These are phyloP conservation scores for Thunnus maccoyii DNA, from an alignment of 2,113 vertebrate genomes.

Conservation along the genomic window DNA sequence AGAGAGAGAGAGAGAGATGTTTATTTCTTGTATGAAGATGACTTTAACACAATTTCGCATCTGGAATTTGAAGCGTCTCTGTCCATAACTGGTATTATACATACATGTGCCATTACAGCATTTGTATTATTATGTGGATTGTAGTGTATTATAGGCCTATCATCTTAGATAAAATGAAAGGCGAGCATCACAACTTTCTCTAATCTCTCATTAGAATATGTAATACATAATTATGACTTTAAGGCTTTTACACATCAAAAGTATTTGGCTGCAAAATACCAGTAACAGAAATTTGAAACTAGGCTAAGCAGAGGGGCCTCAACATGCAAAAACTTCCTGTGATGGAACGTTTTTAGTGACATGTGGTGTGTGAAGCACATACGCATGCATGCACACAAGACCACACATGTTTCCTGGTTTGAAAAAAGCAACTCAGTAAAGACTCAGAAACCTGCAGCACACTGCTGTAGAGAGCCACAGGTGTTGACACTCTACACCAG, in stretches of 20 bases:
- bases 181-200: neutral
- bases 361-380: slow-evolving; percentile 12
- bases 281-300: slow-evolving; percentile 6
- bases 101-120: neutral
- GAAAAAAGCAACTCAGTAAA: neutral
- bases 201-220: neutral
- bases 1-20: slow-evolving; percentile 1
- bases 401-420: slow-evolving; percentile 60
- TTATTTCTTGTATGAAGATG: slow-evolving; percentile 20
- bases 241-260: neutral
- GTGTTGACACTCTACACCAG: slow-evolving; percentile 53
- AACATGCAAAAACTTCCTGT: slow-evolving; percentile 56
- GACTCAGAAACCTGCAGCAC: neutral
- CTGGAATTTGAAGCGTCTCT: neutral
- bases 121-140: neutral
- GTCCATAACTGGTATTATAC: too few relatives aligned
- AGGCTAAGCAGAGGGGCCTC: slow-evolving; percentile 10
- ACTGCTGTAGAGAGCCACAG: slow-evolving; percentile 13
- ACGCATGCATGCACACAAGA: slow-evolving; percentile 15
- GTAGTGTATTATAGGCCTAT: neutral
- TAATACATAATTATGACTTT: neutral
- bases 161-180: neutral
- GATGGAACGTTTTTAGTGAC: slow-evolving; percentile 47
- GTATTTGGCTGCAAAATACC: neutral
- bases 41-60: slow-evolving; percentile 6